A percentile compares a stretch with the other conserved stretches of the same genome.
These are phyloP conservation scores for Nephotettix cincticeps DNA, from an alignment of 1,140 invertebrate genomes.

Conservation along the genomic window DNA sequence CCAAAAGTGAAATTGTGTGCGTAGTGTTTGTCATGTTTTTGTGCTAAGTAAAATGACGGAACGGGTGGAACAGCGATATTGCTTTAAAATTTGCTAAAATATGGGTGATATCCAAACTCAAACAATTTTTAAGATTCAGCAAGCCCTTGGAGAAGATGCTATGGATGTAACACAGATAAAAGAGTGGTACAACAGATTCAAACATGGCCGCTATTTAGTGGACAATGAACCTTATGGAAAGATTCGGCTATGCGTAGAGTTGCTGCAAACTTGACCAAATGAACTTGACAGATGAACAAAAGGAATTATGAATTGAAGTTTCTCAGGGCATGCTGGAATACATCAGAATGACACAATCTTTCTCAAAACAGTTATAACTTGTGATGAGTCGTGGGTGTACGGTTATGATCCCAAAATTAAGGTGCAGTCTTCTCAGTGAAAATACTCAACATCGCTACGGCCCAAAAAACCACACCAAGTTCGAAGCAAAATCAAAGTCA, in stretches of 20 bases:
- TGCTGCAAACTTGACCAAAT: neutral
- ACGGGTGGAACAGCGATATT: no score
- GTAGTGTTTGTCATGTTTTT: no score
- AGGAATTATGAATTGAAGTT: no score
- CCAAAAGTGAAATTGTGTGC: no score
- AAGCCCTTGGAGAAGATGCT: slow-evolving; percentile 44
- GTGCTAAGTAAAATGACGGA: no score
- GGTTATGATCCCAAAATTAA: neutral
- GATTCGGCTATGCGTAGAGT: neutral
- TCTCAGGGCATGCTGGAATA: neutral
- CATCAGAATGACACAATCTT: neutral
- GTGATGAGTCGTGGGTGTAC: neutral
- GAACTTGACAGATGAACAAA: neutral
- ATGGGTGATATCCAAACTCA: no score
- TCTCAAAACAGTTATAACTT: slow-evolving; percentile 5
- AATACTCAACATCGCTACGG: neutral
- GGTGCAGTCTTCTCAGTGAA: neutral
- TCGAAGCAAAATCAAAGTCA: neutral
- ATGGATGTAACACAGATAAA: neutral
- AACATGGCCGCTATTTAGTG: neutral
- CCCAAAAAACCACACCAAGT: neutral
- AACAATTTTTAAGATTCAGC: no score
- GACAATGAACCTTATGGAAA: neutral
- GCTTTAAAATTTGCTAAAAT: no score
- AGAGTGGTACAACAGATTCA: neutral